Evolutionary conservation across 2,888 invertebrate species (phyloP), one percentile per base, ranked within the genome.

Genomic region (Cheiracanthium punctorium): DNA sequence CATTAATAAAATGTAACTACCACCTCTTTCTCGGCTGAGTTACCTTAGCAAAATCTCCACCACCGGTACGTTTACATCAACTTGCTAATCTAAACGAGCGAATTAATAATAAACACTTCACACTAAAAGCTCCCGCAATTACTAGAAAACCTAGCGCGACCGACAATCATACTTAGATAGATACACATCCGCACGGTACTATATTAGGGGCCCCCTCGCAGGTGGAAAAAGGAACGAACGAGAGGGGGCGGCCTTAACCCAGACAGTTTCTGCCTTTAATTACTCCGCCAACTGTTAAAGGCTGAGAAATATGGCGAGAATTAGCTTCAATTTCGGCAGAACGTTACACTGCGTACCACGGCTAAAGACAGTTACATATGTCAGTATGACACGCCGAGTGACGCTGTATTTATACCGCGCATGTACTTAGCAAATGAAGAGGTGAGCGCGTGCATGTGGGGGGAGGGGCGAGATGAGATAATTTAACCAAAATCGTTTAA

Each of bases 401-500:
- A 65, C 29, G 75, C 65, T 71, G 52, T 81, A 81, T 81, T 80
- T 74, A 81, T n/a, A n/a, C n/a, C n/a, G n/a, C n/a, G n/a, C n/a
- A n/a, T 73, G 65, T 81, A 33, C 30, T 33, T 48, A 14, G 67
- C 28, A 64, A 41, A 69, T 14, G 33, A 20, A 37, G 41, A 70
- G 10, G 37, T 43, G 10, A 37, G 10, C 4, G 29, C 48, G 74
- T 10, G 58, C 33, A 28, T 28, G 37, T 7, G 10, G 70, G 33
- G n/a, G 72, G 74, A 14, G 58, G 43, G 33, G 37, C 24, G 4
- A 4, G 70, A 24, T 17, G 72, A 80, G 80, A 86, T 86, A 86
- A 86, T 86, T 86, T 86, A 86, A 86, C 85, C 85, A 86, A 43
- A 75, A 86, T 86, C 85, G 85, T 80, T 86, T 86, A 75, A 85